Evolutionary conservation across 2,113 vertebrate genomes (phyloP).

Genomic region (Onychostruthus taczanowskii): DNA sequence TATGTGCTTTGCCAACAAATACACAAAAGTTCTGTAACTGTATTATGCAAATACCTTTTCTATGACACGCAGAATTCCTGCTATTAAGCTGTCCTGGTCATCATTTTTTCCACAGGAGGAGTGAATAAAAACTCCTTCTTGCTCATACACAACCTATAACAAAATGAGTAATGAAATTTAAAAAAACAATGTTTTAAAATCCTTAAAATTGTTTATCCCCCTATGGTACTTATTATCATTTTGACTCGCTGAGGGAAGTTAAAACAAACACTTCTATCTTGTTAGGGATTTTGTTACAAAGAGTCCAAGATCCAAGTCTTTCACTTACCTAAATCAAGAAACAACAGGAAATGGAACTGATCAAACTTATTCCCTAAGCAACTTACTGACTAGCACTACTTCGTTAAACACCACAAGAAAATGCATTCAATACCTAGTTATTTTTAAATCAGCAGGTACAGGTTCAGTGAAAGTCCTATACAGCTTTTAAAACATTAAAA

Average conservation of each 20-base stretch:
- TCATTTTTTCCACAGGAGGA: slow-evolving; percentile 79
- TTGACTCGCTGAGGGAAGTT: background rate
- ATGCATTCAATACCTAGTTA: background rate
- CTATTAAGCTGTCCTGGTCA: slow-evolving; percentile 85
- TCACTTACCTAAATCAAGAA: background rate
- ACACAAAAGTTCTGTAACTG: background rate
- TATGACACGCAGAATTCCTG: slow-evolving; percentile 85
- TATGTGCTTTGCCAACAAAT: background rate
- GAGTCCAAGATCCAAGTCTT: background rate
- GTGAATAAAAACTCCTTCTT: slow-evolving; percentile 93
- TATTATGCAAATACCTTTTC: slow-evolving; percentile 83
- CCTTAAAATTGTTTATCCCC: background rate
- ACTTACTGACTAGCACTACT: background rate
- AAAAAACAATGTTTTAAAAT: background rate
- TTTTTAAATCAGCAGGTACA: background rate
- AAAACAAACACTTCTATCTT: background rate
- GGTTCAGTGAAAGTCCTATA: background rate
- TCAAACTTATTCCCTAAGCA: background rate
- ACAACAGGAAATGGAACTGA: background rate
- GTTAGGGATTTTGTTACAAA: background rate
- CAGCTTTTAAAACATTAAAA: background rate
- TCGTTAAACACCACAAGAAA: background rate
- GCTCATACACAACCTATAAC: slow-evolving; percentile 87
- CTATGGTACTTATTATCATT: background rate
- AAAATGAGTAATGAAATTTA: background rate